Base-by-base conservation (phyloP, 2,797 vertebrate genomes). In the Enteromius unitaeniatus region DNA sequence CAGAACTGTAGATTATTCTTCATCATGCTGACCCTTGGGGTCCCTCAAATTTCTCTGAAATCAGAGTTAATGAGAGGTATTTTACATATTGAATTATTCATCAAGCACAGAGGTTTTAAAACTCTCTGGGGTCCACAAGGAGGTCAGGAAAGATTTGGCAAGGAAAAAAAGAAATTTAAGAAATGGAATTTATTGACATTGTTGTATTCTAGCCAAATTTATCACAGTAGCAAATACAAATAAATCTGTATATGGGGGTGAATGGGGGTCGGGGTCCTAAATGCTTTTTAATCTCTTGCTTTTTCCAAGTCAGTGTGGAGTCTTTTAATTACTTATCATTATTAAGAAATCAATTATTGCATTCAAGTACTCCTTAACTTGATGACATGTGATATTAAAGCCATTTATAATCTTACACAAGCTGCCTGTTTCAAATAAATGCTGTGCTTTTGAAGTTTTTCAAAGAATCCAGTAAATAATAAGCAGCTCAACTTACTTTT, bases 41-140 rank as follows among this genome's bases (percentile, higher is more conserved):
- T 45, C 23, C 40, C 45, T 23, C 19, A 55, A 40, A 51, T 17
- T 67, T 68, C 47, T 21, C 31, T 45, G 19, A 81, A 81, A 76
- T 72, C 1, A 60, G 2, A 34, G 40, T 60, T 47, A 62, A 60
- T 73, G 68, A 72, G 11, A 31, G 42, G 31, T 31, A 60, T 72
- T 81, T 72, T 49, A 34, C 40, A 62, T 60, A 58, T 21, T n/a
- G 21, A 76, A 40, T 58, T 42, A 81, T 72, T 81, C 67, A 47
- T 31, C 45, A 31, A 81, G 67, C 31, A 73, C 47, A 73, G 47
- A 73, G 17, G 1, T 51, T 51, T 73, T 73, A 4, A 51, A 51
- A 21, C 47, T 47, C 68, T 6, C 68, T 51, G 45, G 45, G 15
- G 45, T 51, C 17, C 17, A 51, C 28, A 73, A 51, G 26, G 26